Conservation (phyloP, 2,113 vertebrate genomes). For the Pipra filicauda region DNA sequence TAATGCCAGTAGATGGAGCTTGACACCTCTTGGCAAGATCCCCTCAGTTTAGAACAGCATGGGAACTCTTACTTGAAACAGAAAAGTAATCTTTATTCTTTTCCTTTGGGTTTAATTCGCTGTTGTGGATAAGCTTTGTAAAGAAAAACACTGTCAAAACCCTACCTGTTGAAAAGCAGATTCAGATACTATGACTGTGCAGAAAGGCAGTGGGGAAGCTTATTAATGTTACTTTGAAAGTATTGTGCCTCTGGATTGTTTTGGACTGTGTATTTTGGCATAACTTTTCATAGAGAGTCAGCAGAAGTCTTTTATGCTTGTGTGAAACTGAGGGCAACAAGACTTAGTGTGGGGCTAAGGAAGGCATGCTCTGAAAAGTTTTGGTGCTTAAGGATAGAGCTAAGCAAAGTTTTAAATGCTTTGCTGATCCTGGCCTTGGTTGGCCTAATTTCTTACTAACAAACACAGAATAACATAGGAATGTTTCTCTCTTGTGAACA, state of each 20-base stretch:
- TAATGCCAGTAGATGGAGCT: slow-evolving; percentile 48
- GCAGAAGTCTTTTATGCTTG: not conserved
- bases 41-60: not conserved
- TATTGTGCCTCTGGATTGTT: not conserved
- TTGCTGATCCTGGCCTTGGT: not conserved
- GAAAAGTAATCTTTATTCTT: not conserved
- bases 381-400: not conserved
- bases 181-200: not conserved
- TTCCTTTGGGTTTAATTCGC: not conserved
- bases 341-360: not conserved
- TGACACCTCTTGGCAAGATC: not conserved
- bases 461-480: not conserved
- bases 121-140: not conserved
- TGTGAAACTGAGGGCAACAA: not conserved
- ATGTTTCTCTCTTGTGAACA: not conserved
- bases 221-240: not conserved
- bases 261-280: not conserved
- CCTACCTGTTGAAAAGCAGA: not conserved
- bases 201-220: not conserved
- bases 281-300: not conserved
- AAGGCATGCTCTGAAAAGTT: not conserved
- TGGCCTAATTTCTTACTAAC: not conserved
- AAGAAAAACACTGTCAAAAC: not conserved
- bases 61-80: not conserved
- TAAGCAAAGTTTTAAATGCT: not conserved